Percentiles rank a stretch among this genome's conserved stretches.
Conservation (phyloP, 2,113 vertebrate genomes). For the Nettapus auritus region DNA sequence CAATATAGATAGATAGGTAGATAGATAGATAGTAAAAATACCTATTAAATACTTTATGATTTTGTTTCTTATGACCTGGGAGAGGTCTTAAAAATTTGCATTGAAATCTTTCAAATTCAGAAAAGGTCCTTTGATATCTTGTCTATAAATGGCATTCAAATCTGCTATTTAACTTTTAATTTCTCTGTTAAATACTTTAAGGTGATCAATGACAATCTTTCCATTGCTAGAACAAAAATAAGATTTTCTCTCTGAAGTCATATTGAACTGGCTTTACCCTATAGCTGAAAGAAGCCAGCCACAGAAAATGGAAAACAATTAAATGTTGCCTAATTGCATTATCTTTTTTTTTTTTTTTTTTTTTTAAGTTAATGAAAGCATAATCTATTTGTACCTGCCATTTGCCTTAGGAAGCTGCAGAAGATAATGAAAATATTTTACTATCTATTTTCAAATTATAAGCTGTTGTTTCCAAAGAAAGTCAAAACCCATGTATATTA, state of each 20-base stretch:
- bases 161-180: constrained; percentile 16
- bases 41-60: background rate
- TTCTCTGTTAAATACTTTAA: background rate
- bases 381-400: constrained; percentile 85
- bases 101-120: background rate
- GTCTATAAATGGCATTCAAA: background rate
- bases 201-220: background rate
- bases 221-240: background rate
- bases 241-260: background rate
- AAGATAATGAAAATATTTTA: constrained; percentile 88
- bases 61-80: background rate
- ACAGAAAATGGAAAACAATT: constrained; percentile 57
- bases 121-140: background rate
- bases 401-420: constrained; percentile 78
- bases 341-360: constrained; percentile 71
- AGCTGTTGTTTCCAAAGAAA: constrained; percentile 81
- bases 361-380: constrained; percentile 82
- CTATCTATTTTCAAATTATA: constrained; percentile 86
- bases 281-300: background rate
- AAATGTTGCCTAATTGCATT: constrained; percentile 63
- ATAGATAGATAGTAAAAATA: too few relatives aligned
- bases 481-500: constrained; percentile 82
- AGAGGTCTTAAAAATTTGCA: background rate
- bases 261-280: background rate
- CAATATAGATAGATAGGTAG: too few relatives aligned